Evolutionary conservation across 2,797 vertebrate species (phyloP), one percentile per base, ranked within the genome.

Genomic region (Neostethus bicornis): DNA sequence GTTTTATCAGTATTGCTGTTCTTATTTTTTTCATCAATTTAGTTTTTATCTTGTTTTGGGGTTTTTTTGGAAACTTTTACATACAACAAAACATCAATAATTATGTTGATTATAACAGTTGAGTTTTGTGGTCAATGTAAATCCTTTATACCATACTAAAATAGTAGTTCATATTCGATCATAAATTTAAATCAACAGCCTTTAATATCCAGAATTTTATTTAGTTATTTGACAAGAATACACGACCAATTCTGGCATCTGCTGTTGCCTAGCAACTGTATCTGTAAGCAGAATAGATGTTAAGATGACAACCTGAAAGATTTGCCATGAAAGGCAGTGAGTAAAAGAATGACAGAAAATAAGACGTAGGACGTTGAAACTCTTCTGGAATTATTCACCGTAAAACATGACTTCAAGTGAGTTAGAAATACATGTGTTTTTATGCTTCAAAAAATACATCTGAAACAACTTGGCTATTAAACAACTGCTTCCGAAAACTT

Each of bases 231-330:
- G 26, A 55, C 44, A 56, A 24, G 17, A 66, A 46, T 43, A 62
- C 76, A 47, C 44, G 68, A 32, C 34, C 57, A 21, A 62, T 38
- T 47, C 16, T 41, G 13, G 7, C 28, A 41, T 20, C 45, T 56
- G 47, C 17, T 29, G 49, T 73, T 66, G 58, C 63, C 38, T 49
- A 38, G 61, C 44, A 75, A 61, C 59, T 62, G 46, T 31, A 9
- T 5, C n/a, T 34, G 31, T 37, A 41, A 67, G 49, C 12, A 2
- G 48, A 28, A 26, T 42, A 32, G 57, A 14, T 1, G 21, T 31
- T 39, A 43, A 8, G 7, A 34, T 41, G 38, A 41, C 38, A 8
- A 31, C 31, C 6, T 1, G 19, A 57, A 52, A 39, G 16, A 53
- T 66, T 46, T 34, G 26, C 63, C 26, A 45, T 41, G 59, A 35